A percentile compares a stretch with the other conserved stretches of the same genome.
These are phyloP conservation scores for Drosophila buzzatii DNA, from an alignment of 2,888 invertebrate genomes.

Conservation along the genomic window DNA sequence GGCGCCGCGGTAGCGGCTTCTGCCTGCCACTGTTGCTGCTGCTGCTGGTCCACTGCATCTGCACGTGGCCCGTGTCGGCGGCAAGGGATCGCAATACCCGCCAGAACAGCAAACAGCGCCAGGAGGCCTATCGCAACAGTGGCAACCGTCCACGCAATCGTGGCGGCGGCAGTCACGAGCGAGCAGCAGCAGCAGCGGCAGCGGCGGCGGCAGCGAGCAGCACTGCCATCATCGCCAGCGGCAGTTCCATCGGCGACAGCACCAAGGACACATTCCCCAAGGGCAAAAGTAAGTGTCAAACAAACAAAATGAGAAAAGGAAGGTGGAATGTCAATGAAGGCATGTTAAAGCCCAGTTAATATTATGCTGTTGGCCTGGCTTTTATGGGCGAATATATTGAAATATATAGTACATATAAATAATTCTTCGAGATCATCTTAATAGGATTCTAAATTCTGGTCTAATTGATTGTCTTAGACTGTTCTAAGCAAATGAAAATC, in stretches of 20 bases:
- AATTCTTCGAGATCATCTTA: no score
- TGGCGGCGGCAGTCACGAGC: constrained; percentile 60
- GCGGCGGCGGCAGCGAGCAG: constrained; percentile 67
- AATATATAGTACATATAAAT: not conserved
- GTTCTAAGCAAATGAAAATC: not conserved
- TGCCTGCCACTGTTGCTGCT: constrained; percentile 74
- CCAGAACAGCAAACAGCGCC: constrained; percentile 68
- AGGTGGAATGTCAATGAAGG: not conserved
- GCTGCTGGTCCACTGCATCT: constrained; percentile 74
- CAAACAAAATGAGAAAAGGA: not conserved
- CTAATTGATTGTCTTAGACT: not conserved
- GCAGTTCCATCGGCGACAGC: constrained; percentile 44
- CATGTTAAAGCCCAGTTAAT: not conserved
- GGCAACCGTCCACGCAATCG: constrained; percentile 55
- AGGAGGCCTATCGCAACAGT: constrained; percentile 55
- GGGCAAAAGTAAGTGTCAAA: constrained; percentile 90
- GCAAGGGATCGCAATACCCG: constrained; percentile 74
- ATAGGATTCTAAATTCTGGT: no score
- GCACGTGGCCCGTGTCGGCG: constrained; percentile 70
- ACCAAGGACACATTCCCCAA: constrained; percentile 88
- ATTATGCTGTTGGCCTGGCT: not conserved
- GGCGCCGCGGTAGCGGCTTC: constrained; percentile 45
- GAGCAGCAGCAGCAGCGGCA: constrained; percentile 78
- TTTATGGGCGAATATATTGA: not conserved
- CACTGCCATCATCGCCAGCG: constrained; percentile 13